Evolutionary conservation across 2,888 invertebrate species (phyloP), one percentile per base, ranked within the genome.

Genomic region (Hydroisotoma schaefferi): DNA sequence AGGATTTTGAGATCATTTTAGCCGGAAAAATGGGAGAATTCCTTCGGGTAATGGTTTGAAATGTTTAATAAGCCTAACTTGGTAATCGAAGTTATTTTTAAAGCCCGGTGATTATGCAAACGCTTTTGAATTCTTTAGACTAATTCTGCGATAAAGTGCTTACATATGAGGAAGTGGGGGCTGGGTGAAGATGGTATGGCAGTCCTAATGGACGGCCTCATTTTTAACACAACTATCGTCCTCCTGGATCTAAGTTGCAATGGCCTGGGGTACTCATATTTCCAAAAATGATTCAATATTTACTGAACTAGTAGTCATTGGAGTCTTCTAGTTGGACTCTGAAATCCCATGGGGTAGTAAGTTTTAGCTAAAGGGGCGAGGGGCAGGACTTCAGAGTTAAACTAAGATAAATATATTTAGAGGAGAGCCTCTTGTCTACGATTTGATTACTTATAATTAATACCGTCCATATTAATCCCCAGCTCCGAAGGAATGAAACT

Each of bases 111-210:
- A 20, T 52, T 22, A 18, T n/a, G n/a, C n/a, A n/a, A n/a, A n/a
- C n/a, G n/a, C n/a, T n/a, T n/a, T n/a, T n/a, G n/a, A 44, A n/a
- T 20, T 22, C 15, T 51, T 28, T 44, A 72, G 72, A 55, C 22
- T 20, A 72, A 71, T 48, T 55, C 56, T 2, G 64, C 72, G 5
- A 47, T 72, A 27, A 55, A 61, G 56, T 66, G 63, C 15, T 48
- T 72, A 2, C 69, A 72, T 44, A 48, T 71, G 18, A 63, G 66
- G 37, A 72, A 72, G 59, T 72, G 70, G 69, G 58, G 57, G 38
- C 60, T 72, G 27, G 64, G 59, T 1, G 72, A 72, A 60, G 69
- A 69, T 26, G 72, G 72, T 4, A 66, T 68, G 68, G 46, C 61
- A 8, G 62, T 52, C 28, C 52, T 72, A 28, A 69, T 72, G 70